A percentile compares a stretch with the other conserved stretches of the same genome.
Conservation (phyloP, 2,888 invertebrate genomes). For the Rhamphomyia laevipes region DNA sequence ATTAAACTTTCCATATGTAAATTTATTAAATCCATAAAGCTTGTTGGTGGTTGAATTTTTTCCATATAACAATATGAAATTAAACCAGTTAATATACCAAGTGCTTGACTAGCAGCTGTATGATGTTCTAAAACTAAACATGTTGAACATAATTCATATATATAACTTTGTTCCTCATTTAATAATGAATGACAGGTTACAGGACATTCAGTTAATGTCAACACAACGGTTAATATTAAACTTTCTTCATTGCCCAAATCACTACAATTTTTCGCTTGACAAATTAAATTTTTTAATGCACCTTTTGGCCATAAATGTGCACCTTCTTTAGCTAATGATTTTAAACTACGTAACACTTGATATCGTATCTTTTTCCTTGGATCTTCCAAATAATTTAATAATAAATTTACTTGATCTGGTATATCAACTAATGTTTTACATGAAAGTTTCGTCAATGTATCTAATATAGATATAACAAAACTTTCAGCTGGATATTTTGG, state of each 20-base stretch:
- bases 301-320: slow-evolving; percentile 68
- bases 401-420: slow-evolving; percentile 67
- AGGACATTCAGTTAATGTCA: slow-evolving; percentile 34
- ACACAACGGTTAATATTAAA: slow-evolving; percentile 30
- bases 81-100: slow-evolving; percentile 31
- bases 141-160: slow-evolving; percentile 30
- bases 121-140: slow-evolving; percentile 33
- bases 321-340: slow-evolving; percentile 56
- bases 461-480: slow-evolving; percentile 70
- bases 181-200: slow-evolving; percentile 32
- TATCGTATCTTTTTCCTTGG: slow-evolving; percentile 57
- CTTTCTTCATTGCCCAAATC: slow-evolving; percentile 31
- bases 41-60: slow-evolving; percentile 19
- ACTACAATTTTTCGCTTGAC: slow-evolving; percentile 29
- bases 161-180: slow-evolving; percentile 27
- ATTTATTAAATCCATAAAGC: slow-evolving; percentile 31
- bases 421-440: slow-evolving; percentile 82
- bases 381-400: slow-evolving; percentile 59
- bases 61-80: slow-evolving; percentile 21
- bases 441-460: slow-evolving; percentile 78
- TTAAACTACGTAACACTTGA: slow-evolving; percentile 53
- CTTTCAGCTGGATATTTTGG: slow-evolving; percentile 68
- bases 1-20: slow-evolving; percentile 34
- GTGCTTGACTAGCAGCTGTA: slow-evolving; percentile 31
- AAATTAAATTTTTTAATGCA: slow-evolving; percentile 33